A percentile compares a stretch with the other conserved stretches of the same genome.
Evolutionary conservation across 2,888 invertebrate species (phyloP).

Genomic region (Tetheella fluctuosa): DNA sequence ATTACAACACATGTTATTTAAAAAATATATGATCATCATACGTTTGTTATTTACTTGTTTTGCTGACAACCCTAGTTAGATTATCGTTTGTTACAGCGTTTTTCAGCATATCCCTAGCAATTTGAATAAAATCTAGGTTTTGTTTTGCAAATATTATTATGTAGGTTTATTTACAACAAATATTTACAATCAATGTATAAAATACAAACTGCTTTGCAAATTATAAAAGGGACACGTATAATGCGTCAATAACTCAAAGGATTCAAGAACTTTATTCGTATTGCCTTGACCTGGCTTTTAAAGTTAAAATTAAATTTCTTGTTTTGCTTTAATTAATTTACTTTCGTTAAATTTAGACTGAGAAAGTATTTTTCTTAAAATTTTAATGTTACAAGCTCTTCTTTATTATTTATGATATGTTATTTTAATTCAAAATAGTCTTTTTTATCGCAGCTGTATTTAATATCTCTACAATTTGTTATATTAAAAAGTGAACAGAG

Average conservation of each 20-base stretch:
- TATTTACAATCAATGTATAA: no score
- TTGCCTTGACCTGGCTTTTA: constrained; percentile 9
- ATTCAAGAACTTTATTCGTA: constrained; percentile 1
- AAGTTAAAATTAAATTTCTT: constrained; percentile 6
- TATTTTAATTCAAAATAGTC: no score
- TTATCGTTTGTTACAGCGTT: background rate
- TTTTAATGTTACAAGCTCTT: background rate
- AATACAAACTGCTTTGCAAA: no score
- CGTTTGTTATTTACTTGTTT: background rate
- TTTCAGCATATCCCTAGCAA: background rate
- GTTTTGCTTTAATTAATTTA: background rate
- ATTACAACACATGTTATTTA: no score
- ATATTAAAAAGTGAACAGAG: background rate
- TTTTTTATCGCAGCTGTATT: no score
- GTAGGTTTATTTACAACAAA: no score
- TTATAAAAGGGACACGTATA: constrained; percentile 8
- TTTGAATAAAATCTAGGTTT: constrained; percentile 1
- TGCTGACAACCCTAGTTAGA: background rate
- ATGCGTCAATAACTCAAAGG: constrained; percentile 11
- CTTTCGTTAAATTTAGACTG: background rate
- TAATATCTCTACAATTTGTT: no score
- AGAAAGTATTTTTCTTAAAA: background rate
- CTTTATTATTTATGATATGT: no score
- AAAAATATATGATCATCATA: no score
- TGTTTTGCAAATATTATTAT: no score